Evolutionary conservation across 1,140 invertebrate species (phyloP).

Genomic region (Rhagoletis zephyria): DNA sequence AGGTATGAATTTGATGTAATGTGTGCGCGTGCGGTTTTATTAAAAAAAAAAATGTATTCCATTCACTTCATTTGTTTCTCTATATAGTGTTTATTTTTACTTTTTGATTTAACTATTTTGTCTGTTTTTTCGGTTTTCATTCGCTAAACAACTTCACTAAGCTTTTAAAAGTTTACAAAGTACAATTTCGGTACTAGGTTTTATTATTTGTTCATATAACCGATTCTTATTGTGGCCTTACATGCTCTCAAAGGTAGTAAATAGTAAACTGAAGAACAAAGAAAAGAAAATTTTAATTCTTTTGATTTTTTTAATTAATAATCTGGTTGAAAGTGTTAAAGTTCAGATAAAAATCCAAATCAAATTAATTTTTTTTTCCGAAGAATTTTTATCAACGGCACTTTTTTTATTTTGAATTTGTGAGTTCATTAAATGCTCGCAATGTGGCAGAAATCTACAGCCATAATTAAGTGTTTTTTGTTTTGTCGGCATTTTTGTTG

Average conservation of each 20-base stretch:
- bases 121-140: not conserved
- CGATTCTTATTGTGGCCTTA: not conserved
- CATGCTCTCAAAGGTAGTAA: not conserved
- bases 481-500: not conserved
- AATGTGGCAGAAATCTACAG: not conserved
- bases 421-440: not conserved
- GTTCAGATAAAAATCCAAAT: no score
- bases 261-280: no score
- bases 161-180: not conserved
- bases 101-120: not conserved
- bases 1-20: no score
- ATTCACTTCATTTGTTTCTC: not conserved
- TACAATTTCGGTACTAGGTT: not conserved
- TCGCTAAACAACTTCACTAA: slow-evolving; percentile 1
- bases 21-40: not conserved
- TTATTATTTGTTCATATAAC: not conserved
- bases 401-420: not conserved
- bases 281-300: no score
- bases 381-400: no score
- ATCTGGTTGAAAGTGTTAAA: no score
- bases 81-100: not conserved
- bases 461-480: not conserved
- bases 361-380: no score
- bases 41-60: not conserved
- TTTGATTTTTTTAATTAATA: no score